phyloP scores from a whole-genome alignment of 2,113 vertebrate species.

The Plecturocebus donacophilus region DNA sequence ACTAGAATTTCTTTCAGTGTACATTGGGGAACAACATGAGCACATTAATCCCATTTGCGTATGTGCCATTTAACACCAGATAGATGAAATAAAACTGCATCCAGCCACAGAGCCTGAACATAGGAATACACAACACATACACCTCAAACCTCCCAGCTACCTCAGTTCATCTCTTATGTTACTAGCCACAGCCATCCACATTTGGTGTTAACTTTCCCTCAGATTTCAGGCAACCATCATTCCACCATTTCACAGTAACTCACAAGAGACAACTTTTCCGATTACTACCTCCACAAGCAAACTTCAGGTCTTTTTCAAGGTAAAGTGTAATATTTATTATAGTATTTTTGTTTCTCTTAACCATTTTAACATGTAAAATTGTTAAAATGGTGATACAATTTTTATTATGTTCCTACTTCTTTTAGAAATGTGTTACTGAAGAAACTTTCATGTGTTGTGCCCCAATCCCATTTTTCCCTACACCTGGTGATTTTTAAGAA shows the following conservation, averaged over 20 bases:
- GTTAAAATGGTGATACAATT: not conserved
- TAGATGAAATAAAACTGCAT: not conserved
- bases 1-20: not conserved
- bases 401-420: not conserved
- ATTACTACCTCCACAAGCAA: not conserved
- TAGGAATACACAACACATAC: not conserved
- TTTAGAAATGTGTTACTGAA: not conserved
- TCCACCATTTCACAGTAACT: not conserved
- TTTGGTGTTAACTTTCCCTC: not conserved
- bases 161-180: not conserved
- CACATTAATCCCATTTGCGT: not conserved
- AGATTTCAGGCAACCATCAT: not conserved
- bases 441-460: not conserved
- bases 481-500: slow-evolving; percentile 3
- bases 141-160: not conserved
- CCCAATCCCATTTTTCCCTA: not conserved
- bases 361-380: slow-evolving; percentile 13
- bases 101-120: not conserved
- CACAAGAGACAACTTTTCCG: not conserved
- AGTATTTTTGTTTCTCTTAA: not conserved
- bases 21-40: not conserved
- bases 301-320: not conserved
- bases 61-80: not conserved
- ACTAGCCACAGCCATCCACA: not conserved
- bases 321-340: not conserved